These are phyloP conservation scores for Styela clava DNA, from an alignment of 23 tunicate genomes.

Conservation along the genomic window DNA sequence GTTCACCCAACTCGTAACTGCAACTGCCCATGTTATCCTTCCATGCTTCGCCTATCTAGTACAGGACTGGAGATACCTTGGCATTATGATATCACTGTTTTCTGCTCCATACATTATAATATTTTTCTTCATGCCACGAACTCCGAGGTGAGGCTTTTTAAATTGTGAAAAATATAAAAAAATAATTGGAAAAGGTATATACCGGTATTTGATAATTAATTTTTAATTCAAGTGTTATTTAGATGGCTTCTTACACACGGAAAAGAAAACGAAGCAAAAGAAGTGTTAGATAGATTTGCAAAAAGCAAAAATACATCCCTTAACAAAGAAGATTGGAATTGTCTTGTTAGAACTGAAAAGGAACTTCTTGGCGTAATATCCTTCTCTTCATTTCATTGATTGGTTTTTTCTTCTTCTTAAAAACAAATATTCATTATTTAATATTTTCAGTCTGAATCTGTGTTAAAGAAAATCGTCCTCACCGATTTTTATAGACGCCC, in stretches of 20 bases:
- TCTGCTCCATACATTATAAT: conserved; percentile 18
- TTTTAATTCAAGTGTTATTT: neutral
- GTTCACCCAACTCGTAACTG: neutral
- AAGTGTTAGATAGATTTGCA: conserved; percentile 33
- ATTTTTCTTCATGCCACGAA: conserved; percentile 40
- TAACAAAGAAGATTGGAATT: conserved; percentile 40
- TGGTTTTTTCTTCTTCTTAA: too few relatives aligned
- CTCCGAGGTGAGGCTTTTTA: conserved; percentile 36
- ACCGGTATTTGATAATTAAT: neutral
- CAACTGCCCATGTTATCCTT: conserved; percentile 27
- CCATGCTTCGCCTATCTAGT: conserved; percentile 39
- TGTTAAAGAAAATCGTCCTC: conserved; percentile 13
- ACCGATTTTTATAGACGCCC: conserved; percentile 39
- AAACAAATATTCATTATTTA: too few relatives aligned
- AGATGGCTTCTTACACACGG: conserved; percentile 28
- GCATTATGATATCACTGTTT: neutral
- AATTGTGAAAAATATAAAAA: conserved; percentile 23
- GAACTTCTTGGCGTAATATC: neutral
- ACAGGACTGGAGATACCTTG: conserved; percentile 36
- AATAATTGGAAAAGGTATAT: conserved; percentile 17
- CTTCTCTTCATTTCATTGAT: neutral
- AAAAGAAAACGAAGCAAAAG: conserved; percentile 33
- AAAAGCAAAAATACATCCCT: conserved; percentile 25
- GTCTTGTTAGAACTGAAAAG: conserved; percentile 28
- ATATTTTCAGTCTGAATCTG: neutral